These are phyloP conservation scores for Cervus canadensis DNA, from an alignment of 2,113 vertebrate species.

Conservation along the genomic window DNA sequence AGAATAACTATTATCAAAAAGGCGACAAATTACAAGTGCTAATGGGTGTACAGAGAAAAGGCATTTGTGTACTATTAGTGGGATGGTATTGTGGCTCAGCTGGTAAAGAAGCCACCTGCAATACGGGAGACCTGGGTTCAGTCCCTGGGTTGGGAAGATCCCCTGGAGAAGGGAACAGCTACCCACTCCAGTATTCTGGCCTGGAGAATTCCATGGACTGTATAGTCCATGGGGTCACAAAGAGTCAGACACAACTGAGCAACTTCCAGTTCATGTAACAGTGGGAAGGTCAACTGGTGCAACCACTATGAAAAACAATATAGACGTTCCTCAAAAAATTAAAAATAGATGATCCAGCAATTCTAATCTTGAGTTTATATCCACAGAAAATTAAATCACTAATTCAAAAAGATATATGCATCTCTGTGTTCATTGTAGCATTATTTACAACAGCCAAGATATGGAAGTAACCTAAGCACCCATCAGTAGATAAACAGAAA, in stretches of 20 bases:
- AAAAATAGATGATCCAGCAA: not conserved
- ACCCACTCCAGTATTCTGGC: not conserved
- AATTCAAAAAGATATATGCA: not conserved
- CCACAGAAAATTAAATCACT: not conserved
- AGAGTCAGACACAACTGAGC: not conserved
- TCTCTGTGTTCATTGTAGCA: not conserved
- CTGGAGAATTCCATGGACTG: not conserved
- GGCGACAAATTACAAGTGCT: not conserved
- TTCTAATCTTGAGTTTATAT: not conserved
- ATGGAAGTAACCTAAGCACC: not conserved
- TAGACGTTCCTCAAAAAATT: not conserved
- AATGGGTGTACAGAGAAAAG: not conserved
- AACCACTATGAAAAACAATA: not conserved
- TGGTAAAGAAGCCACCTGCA: not conserved
- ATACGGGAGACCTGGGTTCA: rapidly evolving
- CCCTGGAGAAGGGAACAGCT: not conserved
- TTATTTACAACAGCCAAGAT: not conserved
- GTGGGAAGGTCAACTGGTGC: not conserved
- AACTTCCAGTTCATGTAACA: not conserved
- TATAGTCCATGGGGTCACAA: not conserved
- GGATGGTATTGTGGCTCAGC: not conserved
- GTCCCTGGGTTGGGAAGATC: not conserved
- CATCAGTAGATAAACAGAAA: not conserved
- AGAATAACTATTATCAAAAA: not conserved
- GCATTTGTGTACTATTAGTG: not conserved